phyloP scores from a whole-genome alignment of 2,113 vertebrate species.

The Vireo altiloquus region DNA sequence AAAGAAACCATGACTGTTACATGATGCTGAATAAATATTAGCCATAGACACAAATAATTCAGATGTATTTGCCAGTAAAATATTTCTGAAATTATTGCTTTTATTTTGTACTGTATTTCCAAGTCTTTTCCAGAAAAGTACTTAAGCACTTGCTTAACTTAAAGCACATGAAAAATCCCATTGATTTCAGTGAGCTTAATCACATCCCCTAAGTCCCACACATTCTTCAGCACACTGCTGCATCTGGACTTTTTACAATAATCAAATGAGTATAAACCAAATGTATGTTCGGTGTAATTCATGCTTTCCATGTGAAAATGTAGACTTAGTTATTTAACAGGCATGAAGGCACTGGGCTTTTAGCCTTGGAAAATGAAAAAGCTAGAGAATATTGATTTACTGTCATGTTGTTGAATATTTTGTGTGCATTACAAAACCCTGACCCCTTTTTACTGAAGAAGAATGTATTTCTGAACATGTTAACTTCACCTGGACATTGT shows the following conservation, averaged over 20 bases:
- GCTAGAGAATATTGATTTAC: neutral
- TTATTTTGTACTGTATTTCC: neutral
- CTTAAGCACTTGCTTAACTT: neutral
- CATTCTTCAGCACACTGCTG: neutral
- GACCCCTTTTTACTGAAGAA: neutral
- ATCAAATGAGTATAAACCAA: neutral
- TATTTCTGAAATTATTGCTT: constrained; percentile 31
- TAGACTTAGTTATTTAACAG: neutral
- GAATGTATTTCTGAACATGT: neutral
- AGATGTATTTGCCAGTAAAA: constrained; percentile 13
- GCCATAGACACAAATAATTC: constrained; percentile 12
- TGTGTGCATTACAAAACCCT: neutral
- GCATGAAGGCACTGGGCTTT: neutral
- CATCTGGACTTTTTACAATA: neutral
- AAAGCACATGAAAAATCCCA: neutral
- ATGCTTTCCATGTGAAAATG: neutral
- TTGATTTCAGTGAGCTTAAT: neutral
- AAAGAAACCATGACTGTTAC: constrained; percentile 4
- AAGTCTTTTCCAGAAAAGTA: neutral
- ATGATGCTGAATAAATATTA: constrained; percentile 27
- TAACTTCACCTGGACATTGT: neutral
- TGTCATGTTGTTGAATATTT: neutral
- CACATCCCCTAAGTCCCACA: neutral
- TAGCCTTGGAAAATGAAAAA: neutral
- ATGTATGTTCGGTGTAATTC: neutral